Evolutionary conservation across 2,797 vertebrate genomes (phyloP).

Genomic region (Spinibarbus caldwelli): DNA sequence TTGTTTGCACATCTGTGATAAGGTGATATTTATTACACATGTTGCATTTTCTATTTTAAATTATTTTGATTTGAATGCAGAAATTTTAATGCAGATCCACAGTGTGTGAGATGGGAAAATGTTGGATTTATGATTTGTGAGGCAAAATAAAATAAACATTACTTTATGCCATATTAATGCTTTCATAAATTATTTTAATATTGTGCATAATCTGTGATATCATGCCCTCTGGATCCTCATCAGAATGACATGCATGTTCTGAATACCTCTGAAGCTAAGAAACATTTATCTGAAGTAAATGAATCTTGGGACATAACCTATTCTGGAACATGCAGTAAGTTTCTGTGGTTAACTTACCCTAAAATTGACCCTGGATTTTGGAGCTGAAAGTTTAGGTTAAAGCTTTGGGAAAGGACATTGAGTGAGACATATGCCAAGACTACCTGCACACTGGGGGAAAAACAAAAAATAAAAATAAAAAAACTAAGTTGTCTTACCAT

Average conservation of each 20-base stretch:
- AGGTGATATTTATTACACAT: background rate
- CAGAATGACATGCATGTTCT: background rate
- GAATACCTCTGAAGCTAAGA: background rate
- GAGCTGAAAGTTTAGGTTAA: background rate
- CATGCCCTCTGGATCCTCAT: background rate
- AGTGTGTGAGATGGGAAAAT: background rate
- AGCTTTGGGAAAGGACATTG: background rate
- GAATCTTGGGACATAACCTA: background rate
- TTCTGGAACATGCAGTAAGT: background rate
- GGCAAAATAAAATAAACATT: background rate
- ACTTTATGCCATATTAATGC: background rate
- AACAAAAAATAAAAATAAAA: no score
- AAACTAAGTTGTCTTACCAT: background rate
- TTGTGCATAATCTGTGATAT: background rate
- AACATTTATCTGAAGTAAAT: background rate
- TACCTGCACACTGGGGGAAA: slow-evolving; percentile 13
- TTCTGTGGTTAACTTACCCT: background rate
- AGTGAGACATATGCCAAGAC: background rate
- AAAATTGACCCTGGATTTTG: background rate
- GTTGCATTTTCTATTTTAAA: no score
- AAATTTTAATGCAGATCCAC: background rate
- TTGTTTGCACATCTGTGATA: background rate
- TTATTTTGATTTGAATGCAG: no score
- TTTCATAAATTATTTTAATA: background rate
- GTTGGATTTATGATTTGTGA: background rate